These are phyloP conservation scores for Ashinkailepas kermadecensis DNA, from an alignment of 2,888 invertebrate genomes.

Conservation along the genomic window DNA sequence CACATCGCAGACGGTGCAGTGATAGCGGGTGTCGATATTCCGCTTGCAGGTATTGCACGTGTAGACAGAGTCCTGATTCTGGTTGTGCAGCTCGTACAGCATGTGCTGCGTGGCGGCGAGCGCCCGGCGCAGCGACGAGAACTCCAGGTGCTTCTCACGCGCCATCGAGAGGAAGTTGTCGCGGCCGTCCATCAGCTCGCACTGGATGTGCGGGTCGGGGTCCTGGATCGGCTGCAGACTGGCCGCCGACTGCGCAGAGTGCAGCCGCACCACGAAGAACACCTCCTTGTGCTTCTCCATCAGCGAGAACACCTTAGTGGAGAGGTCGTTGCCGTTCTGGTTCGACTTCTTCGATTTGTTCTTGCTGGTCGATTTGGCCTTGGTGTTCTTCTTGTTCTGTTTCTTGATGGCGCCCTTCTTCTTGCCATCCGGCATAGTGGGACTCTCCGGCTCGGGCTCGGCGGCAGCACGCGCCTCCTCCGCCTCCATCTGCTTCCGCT, in stretches of 20 bases:
- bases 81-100: conserved; percentile 97
- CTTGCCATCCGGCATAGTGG: conserved; percentile 84
- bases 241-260: conserved; percentile 88
- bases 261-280: conserved; percentile 97
- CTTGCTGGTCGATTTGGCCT: conserved; percentile 91
- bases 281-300: conserved; percentile 99
- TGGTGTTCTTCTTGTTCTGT: conserved; percentile 94
- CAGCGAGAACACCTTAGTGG: conserved; percentile 93
- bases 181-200: conserved; percentile 99
- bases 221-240: conserved; percentile 85
- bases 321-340: conserved; percentile 89
- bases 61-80: conserved; percentile 95
- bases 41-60: conserved; percentile 96
- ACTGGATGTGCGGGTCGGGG: conserved; percentile 74
- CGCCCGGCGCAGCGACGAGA: conserved; percentile 87
- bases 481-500: conserved; percentile 85
- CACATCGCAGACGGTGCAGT: conserved; percentile 94
- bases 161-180: conserved; percentile 98
- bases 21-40: conserved; percentile 92
- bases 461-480: conserved; percentile 54
- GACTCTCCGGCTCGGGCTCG: conserved; percentile 38
- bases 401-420: conserved; percentile 96
- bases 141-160: conserved; percentile 97
- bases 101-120: conserved; percentile 95
- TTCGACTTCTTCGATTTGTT: conserved; percentile 93